Conservation (phyloP, 2,113 vertebrate species). For the Microtus pennsylvanicus region DNA sequence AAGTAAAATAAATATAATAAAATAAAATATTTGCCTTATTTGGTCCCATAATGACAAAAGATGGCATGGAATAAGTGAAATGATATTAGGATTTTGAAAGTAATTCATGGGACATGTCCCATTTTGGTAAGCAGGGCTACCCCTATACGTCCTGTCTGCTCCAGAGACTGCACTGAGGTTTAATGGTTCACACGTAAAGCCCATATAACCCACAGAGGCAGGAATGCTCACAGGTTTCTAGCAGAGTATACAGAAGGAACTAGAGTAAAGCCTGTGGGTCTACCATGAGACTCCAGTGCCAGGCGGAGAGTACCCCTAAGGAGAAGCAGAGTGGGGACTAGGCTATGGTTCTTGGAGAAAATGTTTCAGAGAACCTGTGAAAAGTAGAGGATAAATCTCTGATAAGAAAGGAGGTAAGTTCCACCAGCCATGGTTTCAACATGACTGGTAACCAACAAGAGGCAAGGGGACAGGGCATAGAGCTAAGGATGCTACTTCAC, state of each 20-base stretch:
- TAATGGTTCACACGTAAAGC: not conserved
- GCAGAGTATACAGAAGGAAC: accelerated
- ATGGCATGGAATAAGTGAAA: not conserved
- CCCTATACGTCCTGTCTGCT: not conserved
- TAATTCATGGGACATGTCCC: not conserved
- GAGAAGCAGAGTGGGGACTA: not conserved
- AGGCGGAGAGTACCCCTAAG: not conserved
- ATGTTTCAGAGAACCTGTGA: not conserved
- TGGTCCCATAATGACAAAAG: not conserved
- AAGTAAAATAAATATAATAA: too few species aligned
- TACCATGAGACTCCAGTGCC: accelerated
- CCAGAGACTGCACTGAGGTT: not conserved
- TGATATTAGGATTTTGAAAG: not conserved
- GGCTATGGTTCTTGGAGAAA: not conserved
- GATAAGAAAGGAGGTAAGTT: not conserved
- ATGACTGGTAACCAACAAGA: accelerated
- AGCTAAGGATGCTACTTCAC: not conserved
- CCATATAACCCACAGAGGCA: not conserved
- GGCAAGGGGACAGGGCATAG: accelerated
- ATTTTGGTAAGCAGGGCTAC: not conserved
- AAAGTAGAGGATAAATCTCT: accelerated
- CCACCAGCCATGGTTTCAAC: accelerated
- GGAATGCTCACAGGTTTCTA: too few species aligned
- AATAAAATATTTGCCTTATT: not conserved
- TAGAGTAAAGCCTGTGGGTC: not conserved